Evolutionary conservation across 1,140 invertebrate species (phyloP).

Genomic region (Chlorops oryzae): DNA sequence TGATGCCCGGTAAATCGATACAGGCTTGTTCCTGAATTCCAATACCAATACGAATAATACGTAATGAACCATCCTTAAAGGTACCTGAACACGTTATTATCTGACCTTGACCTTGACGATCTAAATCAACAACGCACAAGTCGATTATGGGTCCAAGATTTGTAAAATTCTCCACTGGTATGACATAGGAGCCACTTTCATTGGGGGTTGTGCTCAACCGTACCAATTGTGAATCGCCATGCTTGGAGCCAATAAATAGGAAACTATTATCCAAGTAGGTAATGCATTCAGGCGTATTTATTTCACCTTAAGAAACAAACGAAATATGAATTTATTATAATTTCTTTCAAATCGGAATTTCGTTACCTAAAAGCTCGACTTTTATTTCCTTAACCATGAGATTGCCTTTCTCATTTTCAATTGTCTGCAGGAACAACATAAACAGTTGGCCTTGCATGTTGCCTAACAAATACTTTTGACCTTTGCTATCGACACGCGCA

Average conservation of each 20-base stretch:
- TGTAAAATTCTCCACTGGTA: conserved; percentile 92
- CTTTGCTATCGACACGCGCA: conserved; percentile 86
- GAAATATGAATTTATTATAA: conserved; percentile 5
- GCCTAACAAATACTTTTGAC: conserved; percentile 86
- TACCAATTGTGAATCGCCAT: conserved; percentile 95
- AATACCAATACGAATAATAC: conserved; percentile 96
- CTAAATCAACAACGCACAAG: conserved; percentile 95
- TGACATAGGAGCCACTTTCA: conserved; percentile 83
- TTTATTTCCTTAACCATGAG: conserved; percentile 83
- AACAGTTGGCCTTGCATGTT: conserved; percentile 93
- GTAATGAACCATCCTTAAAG: conserved; percentile 94
- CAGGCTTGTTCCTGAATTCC: conserved; percentile 96
- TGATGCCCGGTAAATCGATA: conserved; percentile 94
- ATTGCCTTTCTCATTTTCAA: conserved; percentile 57
- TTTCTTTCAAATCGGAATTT: not conserved
- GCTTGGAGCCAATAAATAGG: conserved; percentile 90
- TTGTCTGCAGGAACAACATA: conserved; percentile 90
- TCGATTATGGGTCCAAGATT: conserved; percentile 97
- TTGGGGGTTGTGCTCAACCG: conserved; percentile 82
- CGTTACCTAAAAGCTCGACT: conserved; percentile 79
- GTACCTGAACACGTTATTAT: conserved; percentile 94
- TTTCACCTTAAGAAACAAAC: conserved; percentile 60
- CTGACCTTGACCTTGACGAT: conserved; percentile 95
- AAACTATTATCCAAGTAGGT: conserved; percentile 99
- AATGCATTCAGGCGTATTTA: conserved; percentile 95